Evolutionary conservation across 2,888 invertebrate genomes (phyloP).

Genomic region (Coleophora flavipennella): DNA sequence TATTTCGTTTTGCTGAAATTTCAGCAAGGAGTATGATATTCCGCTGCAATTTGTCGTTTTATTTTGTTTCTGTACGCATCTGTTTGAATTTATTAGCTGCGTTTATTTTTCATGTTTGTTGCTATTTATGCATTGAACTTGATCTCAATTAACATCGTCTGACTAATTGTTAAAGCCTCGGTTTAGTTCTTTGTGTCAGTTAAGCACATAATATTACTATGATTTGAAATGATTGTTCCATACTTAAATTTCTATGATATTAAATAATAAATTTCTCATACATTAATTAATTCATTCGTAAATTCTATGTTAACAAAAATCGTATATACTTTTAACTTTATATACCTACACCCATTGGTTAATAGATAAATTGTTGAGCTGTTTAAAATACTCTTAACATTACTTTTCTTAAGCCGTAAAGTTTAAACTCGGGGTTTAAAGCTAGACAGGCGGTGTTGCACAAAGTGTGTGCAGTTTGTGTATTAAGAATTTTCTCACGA

Average conservation of each 20-base stretch:
- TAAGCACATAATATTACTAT: background rate
- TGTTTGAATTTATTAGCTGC: slow-evolving; percentile 53
- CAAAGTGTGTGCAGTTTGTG: slow-evolving; percentile 47
- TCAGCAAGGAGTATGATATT: slow-evolving; percentile 28
- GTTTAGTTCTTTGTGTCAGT: slow-evolving; percentile 44
- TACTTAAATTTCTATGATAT: too few species aligned
- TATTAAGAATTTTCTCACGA: slow-evolving; percentile 58
- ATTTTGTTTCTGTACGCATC: slow-evolving; percentile 38
- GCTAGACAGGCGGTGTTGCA: slow-evolving; percentile 35
- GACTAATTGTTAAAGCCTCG: slow-evolving; percentile 46
- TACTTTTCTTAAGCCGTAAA: background rate
- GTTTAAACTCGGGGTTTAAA: background rate
- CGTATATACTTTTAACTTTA: too few species aligned
- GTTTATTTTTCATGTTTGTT: slow-evolving; percentile 28
- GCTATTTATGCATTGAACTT: slow-evolving; percentile 40
- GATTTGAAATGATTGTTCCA: background rate
- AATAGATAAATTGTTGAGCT: background rate
- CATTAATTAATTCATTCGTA: too few species aligned
- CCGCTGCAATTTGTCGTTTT: slow-evolving; percentile 49
- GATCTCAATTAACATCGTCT: slow-evolving; percentile 49
- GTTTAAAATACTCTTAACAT: too few species aligned
- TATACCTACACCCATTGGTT: too few species aligned
- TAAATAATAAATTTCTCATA: too few species aligned
- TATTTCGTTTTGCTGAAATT: slow-evolving; percentile 38
- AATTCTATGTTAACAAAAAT: too few species aligned